These are phyloP conservation scores for Ambastaia sidthimunki DNA, from an alignment of 2,797 vertebrate species.

Conservation along the genomic window DNA sequence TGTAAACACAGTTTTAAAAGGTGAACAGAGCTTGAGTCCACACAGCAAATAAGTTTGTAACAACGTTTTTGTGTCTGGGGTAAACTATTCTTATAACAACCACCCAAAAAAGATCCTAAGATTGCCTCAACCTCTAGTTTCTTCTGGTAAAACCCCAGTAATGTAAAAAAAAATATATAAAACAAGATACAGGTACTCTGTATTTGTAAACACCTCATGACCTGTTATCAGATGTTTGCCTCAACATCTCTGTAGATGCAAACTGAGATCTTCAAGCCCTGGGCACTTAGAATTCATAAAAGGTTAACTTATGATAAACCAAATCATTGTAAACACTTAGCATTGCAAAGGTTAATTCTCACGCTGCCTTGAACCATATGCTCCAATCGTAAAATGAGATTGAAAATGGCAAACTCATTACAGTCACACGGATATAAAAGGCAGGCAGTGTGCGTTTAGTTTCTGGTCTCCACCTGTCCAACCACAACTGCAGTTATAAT, in stretches of 20 bases:
- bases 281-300: neutral
- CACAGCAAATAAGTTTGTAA: too few relatives aligned
- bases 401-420: slow-evolving; percentile 28
- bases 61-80: too few relatives aligned
- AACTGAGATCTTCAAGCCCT: neutral
- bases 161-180: too few relatives aligned
- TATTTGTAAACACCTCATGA: neutral
- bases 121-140: too few relatives aligned
- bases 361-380: slow-evolving; percentile 4
- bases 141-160: too few relatives aligned
- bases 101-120: too few relatives aligned
- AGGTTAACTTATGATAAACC: slow-evolving; percentile 13
- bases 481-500: slow-evolving; percentile 46
- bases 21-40: too few relatives aligned
- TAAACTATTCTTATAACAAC: too few relatives aligned
- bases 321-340: slow-evolving; percentile 5
- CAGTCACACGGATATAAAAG: neutral
- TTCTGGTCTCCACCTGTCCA: slow-evolving; percentile 1
- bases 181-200: too few relatives aligned
- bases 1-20: too few relatives aligned
- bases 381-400: slow-evolving; percentile 28
- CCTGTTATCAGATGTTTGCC: neutral
- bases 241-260: neutral
- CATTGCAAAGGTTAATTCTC: slow-evolving; percentile 7
- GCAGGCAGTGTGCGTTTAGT: slow-evolving; percentile 20